Evolutionary conservation across 2,797 vertebrate genomes (phyloP).

Genomic region (Neolamprologus multifasciatus): DNA sequence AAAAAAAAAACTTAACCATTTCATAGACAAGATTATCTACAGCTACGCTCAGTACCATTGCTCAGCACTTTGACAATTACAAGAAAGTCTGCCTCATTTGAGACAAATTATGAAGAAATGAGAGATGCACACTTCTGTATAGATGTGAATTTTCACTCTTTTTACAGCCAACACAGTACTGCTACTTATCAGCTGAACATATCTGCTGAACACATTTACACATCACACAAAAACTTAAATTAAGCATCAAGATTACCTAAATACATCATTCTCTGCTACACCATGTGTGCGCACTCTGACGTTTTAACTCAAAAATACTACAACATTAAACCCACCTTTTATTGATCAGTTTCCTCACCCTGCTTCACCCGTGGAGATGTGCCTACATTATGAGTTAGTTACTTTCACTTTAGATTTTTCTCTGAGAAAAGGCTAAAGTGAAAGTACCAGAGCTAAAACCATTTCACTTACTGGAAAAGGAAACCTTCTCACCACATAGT

Average conservation of each 20-base stretch:
- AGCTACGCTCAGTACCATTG: too few species aligned
- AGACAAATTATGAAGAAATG: neutral
- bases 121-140: too few species aligned
- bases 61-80: neutral
- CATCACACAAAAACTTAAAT: neutral
- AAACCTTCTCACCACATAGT: neutral
- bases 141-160: neutral
- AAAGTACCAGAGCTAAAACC: neutral
- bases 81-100: neutral
- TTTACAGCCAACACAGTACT: neutral
- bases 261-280: neutral
- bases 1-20: too few species aligned
- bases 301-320: neutral
- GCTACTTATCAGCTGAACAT: neutral
- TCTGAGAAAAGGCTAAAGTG: neutral
- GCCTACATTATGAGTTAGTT: neutral
- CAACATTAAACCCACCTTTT: neutral
- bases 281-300: too few species aligned
- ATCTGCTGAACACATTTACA: neutral
- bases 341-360: too few species aligned
- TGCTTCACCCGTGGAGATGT: neutral
- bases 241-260: neutral
- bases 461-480: neutral
- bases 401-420: neutral
- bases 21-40: too few species aligned